Evolutionary conservation across 2,113 vertebrate species (phyloP), one percentile per base, ranked within the genome.

Genomic region (Serinus canaria): DNA sequence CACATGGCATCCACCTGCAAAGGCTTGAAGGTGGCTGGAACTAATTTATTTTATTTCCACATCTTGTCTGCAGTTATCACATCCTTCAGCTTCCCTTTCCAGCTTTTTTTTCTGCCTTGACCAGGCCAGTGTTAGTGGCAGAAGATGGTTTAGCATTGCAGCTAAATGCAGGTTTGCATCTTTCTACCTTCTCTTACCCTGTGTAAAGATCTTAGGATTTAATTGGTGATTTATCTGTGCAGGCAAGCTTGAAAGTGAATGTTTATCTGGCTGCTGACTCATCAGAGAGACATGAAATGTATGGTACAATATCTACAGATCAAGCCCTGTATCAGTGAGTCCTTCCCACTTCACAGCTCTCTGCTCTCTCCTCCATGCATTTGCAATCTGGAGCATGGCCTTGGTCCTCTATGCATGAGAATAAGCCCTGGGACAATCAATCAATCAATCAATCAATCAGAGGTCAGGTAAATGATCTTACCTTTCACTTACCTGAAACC

Each of bases 241-340:
- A 81, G 47, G 22, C 27, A 10, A 39, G 47, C 53, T 64, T 68
- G 44, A 23, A 83, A 68, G 56, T 75, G 86, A 68, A 72, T 91
- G 44, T 91, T 94, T 89, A 46, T 53, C 53, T 86, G 31, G 17
- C 7, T 89, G 73, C 83, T 95, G 77, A 84, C 60, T 94, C 77
- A 87, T 30, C 63, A 62, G 73, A 53, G 66, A 47, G 68, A 59
- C 39, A 39, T 56, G 16, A 72, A 93, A 47, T 7, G 9, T 33
- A 0, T 2, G 28, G 74, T 39, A 43, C 41, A 66, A 73, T 21
- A 27, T 39, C 13, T 68, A n/a, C 17, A 41, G 23, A 56, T n/a
- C 77, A 79, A 13, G 25, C 20, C 30, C 33, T 0, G 0, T 30
- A 8, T 16, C 87, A 11, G 4, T 3, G 62, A 47, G 28, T 72